A percentile compares a stretch with the other conserved stretches of the same genome.
Evolutionary conservation across 2,113 vertebrate species (phyloP).

Genomic region (Scophthalmus maximus): DNA sequence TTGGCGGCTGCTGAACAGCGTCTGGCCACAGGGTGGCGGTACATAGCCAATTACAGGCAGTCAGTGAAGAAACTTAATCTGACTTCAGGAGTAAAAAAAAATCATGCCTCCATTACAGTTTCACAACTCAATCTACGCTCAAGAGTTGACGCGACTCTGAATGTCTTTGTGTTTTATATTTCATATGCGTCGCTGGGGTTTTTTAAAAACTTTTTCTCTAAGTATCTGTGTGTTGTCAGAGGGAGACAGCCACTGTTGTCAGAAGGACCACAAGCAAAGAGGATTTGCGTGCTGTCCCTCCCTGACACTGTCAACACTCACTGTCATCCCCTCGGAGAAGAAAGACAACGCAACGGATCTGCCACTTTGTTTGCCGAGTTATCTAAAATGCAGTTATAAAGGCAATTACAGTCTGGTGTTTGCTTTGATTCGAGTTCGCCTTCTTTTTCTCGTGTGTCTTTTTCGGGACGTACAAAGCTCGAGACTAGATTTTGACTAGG

Average conservation of each 20-base stretch:
- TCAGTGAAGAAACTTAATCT: too few species aligned
- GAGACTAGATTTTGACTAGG: conserved; percentile 3
- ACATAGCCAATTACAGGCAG: background rate
- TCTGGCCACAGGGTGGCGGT: conserved; percentile 56
- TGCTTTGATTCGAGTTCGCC: conserved; percentile 69
- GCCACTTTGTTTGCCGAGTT: conserved; percentile 45
- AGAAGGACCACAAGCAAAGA: conserved; percentile 31
- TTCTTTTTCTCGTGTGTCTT: conserved; percentile 49
- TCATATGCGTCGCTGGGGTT: background rate
- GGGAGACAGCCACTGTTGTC: conserved; percentile 25
- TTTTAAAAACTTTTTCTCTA: background rate
- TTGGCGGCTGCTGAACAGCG: background rate
- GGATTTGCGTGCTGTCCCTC: conserved; percentile 52
- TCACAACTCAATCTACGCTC: background rate
- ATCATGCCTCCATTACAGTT: background rate
- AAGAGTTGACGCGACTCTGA: too few species aligned
- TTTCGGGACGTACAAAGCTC: background rate
- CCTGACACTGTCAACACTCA: conserved; percentile 65
- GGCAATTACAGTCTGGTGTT: conserved; percentile 52
- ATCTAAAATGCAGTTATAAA: conserved; percentile 39
- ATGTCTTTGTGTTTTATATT: background rate
- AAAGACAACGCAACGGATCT: conserved; percentile 18
- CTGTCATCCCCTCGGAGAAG: conserved; percentile 54
- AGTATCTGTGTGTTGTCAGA: background rate
- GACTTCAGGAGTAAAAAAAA: too few species aligned